Conservation (phyloP, 2,113 vertebrate species). For the Dromaius novaehollandiae region DNA sequence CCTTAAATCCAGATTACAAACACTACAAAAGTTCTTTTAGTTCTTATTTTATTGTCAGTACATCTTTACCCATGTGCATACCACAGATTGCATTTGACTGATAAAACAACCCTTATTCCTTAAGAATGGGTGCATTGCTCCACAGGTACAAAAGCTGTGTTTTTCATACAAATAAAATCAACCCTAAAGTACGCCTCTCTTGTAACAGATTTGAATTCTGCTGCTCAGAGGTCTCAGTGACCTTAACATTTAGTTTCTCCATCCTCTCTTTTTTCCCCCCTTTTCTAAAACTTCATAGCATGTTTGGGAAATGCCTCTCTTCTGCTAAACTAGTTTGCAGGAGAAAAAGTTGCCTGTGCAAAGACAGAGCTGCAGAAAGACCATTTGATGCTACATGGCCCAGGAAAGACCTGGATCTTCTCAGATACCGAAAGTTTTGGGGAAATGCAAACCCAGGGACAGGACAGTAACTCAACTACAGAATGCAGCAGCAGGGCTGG, state of each 20-base stretch:
- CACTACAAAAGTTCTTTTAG: background rate
- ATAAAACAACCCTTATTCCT: background rate
- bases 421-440: background rate
- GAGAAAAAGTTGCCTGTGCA: background rate
- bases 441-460: background rate
- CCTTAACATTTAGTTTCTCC: background rate
- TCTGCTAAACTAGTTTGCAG: background rate
- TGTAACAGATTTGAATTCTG: background rate
- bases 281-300: background rate
- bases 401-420: background rate
- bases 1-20: background rate
- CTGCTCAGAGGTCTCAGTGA: background rate
- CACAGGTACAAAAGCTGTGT: background rate
- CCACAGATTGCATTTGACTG: background rate
- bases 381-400: background rate
- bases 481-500: background rate
- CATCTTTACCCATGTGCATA: background rate
- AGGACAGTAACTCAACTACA: background rate
- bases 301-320: background rate
- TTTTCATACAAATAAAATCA: background rate
- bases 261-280: background rate
- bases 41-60: background rate
- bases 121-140: background rate
- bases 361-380: background rate
- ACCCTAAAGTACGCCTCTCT: background rate